phyloP scores from a whole-genome alignment of 2,113 vertebrate genomes.

The Ciconia boyciana region DNA sequence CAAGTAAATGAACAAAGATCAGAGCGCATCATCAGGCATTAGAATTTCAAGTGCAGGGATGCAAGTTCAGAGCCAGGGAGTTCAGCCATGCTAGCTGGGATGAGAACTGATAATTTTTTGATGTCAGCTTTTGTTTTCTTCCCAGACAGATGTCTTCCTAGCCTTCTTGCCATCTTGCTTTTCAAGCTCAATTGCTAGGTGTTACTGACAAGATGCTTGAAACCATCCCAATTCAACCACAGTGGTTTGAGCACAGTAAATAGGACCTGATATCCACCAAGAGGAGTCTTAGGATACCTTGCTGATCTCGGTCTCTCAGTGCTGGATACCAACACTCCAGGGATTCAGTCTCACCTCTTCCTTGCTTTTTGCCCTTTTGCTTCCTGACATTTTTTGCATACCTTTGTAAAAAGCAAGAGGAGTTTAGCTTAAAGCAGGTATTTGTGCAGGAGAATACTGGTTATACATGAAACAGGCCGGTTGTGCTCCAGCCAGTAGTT shows the following conservation, averaged over 20 bases:
- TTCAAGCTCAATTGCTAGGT: not conserved
- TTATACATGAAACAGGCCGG: not conserved
- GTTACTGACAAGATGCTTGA: slow-evolving; percentile 8
- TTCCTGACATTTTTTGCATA: not conserved
- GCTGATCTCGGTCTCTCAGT: not conserved
- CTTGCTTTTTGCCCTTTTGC: not conserved
- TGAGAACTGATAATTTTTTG: not conserved
- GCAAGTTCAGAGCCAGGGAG: not conserved
- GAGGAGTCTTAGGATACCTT: not conserved
- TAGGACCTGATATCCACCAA: not conserved
- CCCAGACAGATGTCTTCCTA: not conserved
- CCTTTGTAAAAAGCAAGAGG: not conserved
- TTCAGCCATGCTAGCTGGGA: not conserved
- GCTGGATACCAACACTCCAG: not conserved
- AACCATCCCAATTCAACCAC: not conserved
- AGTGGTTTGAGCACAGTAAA: not conserved
- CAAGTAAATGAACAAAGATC: slow-evolving; percentile 21
- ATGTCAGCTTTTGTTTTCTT: slow-evolving; percentile 21
- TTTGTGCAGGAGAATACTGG: not conserved
- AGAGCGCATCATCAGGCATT: slow-evolving; percentile 2
- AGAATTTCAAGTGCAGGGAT: not conserved
- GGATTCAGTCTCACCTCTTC: not conserved
- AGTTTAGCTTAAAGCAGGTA: not conserved
- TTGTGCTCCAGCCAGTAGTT: not conserved
- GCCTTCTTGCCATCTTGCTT: not conserved